Conservation (phyloP, 2,888 invertebrate genomes). For the Oxyteleia sp. region DNA sequence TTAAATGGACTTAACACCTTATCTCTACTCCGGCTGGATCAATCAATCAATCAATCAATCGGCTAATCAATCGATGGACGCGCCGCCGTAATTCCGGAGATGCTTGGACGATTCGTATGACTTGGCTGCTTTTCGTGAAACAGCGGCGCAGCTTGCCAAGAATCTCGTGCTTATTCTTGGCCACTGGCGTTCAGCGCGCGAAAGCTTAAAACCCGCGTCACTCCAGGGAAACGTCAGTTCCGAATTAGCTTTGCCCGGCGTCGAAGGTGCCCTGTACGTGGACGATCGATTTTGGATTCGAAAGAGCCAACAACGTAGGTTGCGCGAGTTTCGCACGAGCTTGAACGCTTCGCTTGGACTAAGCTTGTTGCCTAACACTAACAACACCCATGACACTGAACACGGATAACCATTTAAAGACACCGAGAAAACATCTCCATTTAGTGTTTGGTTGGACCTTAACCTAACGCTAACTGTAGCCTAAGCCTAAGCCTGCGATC, state of each 20-base stretch:
- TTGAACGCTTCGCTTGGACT: slow-evolving; percentile 8
- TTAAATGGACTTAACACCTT: slow-evolving; percentile 6
- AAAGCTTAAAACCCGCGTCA: slow-evolving; percentile 62
- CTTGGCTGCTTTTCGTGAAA: slow-evolving; percentile 44
- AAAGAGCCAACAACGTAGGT: slow-evolving; percentile 24
- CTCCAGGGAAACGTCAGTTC: slow-evolving; percentile 54
- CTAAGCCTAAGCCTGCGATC: slow-evolving; percentile 50
- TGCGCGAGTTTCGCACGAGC: slow-evolving; percentile 29
- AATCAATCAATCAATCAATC: slow-evolving; percentile 1
- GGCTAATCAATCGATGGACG: slow-evolving; percentile 31
- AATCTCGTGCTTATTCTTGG: slow-evolving; percentile 68
- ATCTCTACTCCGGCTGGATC: slow-evolving; percentile 37
- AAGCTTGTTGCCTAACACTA: neutral
- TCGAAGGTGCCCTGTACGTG: slow-evolving; percentile 15
- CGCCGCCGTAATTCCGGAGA: slow-evolving; percentile 58
- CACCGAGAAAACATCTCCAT: slow-evolving; percentile 21
- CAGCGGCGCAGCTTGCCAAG: slow-evolving; percentile 62
- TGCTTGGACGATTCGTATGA: slow-evolving; percentile 56
- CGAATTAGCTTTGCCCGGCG: slow-evolving; percentile 47
- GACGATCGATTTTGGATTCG: neutral
- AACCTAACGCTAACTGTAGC: slow-evolving; percentile 27
- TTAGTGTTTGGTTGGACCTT: slow-evolving; percentile 23
- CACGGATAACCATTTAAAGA: slow-evolving; percentile 53
- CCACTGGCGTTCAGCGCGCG: slow-evolving; percentile 36
- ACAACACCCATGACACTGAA: slow-evolving; percentile 28